A percentile compares a stretch with the other conserved stretches of the same genome.
Conservation (phyloP, 2,888 invertebrate genomes). For the Calliphora vomitoria region DNA sequence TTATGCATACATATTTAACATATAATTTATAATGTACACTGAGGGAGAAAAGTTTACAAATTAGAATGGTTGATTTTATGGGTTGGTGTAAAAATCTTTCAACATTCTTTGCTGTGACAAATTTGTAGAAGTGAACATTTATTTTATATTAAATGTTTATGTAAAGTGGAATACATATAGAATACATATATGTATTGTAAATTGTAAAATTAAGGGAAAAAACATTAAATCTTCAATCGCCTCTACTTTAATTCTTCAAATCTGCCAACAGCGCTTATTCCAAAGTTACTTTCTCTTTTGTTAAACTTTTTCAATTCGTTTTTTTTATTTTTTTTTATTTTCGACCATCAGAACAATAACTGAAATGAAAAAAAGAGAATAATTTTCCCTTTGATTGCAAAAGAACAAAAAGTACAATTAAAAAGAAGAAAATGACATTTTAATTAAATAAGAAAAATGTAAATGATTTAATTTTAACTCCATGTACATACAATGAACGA, state of each 20-base stretch:
- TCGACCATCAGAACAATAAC: background rate
- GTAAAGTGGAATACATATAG: too few relatives aligned
- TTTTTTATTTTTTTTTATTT: background rate
- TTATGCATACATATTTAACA: background rate
- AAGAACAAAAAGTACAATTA: constrained; percentile 23
- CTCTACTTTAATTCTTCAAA: too few relatives aligned
- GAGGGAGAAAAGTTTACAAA: background rate
- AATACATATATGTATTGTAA: too few relatives aligned
- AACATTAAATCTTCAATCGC: too few relatives aligned
- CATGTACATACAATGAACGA: background rate
- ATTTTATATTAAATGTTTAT: too few relatives aligned
- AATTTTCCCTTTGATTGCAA: constrained; percentile 19
- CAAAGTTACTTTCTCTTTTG: background rate
- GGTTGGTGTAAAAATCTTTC: background rate
- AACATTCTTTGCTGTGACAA: background rate
- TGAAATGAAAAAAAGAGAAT: background rate
- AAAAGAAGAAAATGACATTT: constrained; percentile 20
- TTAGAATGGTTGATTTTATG: background rate
- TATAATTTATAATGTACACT: background rate
- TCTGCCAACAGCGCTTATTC: too few relatives aligned
- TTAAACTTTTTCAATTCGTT: background rate
- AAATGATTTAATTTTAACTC: constrained; percentile 41
- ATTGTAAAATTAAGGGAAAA: too few relatives aligned
- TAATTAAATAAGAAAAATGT: constrained; percentile 52
- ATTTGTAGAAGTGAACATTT: background rate